These are phyloP conservation scores for Nothoprocta perdicaria DNA, from an alignment of 2,113 vertebrate species.

Conservation along the genomic window DNA sequence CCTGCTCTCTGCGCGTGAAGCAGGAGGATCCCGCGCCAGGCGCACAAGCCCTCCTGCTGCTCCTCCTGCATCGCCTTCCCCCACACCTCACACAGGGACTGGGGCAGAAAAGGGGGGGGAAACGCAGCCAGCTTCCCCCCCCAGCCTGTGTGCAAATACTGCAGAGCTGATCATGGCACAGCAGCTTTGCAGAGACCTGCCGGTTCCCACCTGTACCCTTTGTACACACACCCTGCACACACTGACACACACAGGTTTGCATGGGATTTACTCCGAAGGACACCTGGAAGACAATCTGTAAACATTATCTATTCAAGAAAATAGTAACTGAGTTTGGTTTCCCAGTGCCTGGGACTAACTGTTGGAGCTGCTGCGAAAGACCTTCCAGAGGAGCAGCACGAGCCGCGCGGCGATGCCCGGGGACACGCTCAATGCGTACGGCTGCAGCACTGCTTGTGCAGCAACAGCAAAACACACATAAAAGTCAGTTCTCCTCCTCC, in stretches of 20 bases:
- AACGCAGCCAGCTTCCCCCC: neutral
- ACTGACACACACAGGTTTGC: neutral
- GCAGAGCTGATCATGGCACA: neutral
- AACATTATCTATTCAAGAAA: neutral
- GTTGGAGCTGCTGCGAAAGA: neutral
- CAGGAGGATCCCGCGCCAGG: neutral
- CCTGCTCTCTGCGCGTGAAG: neutral
- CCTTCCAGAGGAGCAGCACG: neutral
- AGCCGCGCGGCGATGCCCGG: neutral
- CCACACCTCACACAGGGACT: neutral
- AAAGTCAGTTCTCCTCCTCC: conserved; percentile 36
- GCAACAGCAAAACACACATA: conserved; percentile 44
- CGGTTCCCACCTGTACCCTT: neutral
- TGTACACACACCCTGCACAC: neutral
- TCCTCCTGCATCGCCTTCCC: accelerated
- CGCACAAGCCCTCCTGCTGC: neutral
- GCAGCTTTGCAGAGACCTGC: neutral
- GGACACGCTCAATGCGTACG: neutral
- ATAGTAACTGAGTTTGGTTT: neutral
- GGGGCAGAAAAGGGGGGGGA: accelerated
- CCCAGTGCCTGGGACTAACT: neutral
- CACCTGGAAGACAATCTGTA: neutral
- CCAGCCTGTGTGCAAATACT: neutral
- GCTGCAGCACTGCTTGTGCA: neutral
- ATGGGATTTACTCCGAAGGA: neutral